Percentiles rank a stretch among this genome's conserved stretches.
Conservation (phyloP, 2,888 invertebrate genomes). For the Choreutis nemorana region DNA sequence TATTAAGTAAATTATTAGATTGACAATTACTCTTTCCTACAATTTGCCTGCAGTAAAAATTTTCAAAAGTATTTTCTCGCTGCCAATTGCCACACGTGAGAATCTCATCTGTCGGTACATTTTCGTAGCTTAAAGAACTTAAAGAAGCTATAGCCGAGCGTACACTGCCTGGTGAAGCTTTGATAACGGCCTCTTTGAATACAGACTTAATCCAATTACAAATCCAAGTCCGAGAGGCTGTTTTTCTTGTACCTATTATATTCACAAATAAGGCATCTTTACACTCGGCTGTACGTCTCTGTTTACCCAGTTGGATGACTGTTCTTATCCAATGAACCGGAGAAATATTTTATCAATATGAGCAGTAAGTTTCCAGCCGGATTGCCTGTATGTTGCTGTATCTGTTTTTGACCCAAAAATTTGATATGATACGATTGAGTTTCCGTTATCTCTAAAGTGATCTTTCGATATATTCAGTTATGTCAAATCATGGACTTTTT, state of each 20-base stretch:
- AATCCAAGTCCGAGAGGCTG: conserved; percentile 7
- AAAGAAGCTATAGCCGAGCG: conserved; percentile 7
- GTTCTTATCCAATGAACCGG: conserved; percentile 5
- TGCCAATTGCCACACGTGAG: conserved; percentile 4
- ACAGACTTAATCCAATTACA: conserved; percentile 4
- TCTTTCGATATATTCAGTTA: conserved; percentile 7
- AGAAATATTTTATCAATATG: not conserved
- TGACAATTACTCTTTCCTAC: not conserved
- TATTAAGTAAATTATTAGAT: not conserved
- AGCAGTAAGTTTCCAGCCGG: conserved; percentile 8
- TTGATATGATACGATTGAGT: conserved; percentile 11
- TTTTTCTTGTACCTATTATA: conserved; percentile 2
- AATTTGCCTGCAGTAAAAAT: conserved; percentile 4
- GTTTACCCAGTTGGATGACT: not conserved
- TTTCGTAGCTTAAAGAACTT: conserved; percentile 5
- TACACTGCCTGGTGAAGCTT: conserved; percentile 5
- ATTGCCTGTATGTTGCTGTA: conserved; percentile 8
- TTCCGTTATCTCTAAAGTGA: not conserved
- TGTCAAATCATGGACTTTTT: conserved; percentile 15
- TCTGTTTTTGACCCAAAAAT: conserved; percentile 15
- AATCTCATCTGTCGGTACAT: conserved; percentile 6
- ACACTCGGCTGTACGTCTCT: conserved; percentile 2
- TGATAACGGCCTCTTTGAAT: conserved; percentile 5
- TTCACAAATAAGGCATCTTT: conserved; percentile 6
- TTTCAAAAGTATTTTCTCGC: conserved; percentile 2